Evolutionary conservation across 2,888 invertebrate genomes (phyloP).

Genomic region (Aromia moschata): DNA sequence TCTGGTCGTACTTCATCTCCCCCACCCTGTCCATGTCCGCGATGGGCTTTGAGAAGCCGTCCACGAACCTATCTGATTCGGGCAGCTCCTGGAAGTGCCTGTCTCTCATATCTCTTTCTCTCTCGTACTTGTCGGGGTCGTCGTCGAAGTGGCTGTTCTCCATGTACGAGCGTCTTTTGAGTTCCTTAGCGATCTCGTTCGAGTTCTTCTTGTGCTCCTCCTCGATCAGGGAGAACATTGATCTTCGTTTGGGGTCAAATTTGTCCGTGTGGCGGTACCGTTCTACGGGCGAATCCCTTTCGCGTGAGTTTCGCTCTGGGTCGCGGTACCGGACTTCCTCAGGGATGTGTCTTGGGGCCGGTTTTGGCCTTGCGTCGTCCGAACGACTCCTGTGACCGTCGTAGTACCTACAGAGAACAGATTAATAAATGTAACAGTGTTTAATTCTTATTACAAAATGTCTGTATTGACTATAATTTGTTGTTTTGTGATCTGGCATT

Average conservation of each 20-base stretch:
- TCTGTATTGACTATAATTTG: too few species aligned
- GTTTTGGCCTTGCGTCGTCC: constrained; percentile 51
- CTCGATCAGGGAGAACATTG: constrained; percentile 62
- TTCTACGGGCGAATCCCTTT: constrained; percentile 42
- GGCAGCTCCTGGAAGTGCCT: constrained; percentile 62
- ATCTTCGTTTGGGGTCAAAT: constrained; percentile 60
- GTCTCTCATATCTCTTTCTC: constrained; percentile 58
- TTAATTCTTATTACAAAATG: too few species aligned
- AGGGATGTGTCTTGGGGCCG: constrained; percentile 53
- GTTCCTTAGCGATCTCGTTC: constrained; percentile 63
- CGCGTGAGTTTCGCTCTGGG: constrained; percentile 43
- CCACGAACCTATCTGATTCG: constrained; percentile 52
- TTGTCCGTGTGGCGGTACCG: constrained; percentile 53
- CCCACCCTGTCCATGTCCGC: constrained; percentile 55
- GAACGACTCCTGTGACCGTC: constrained; percentile 42
- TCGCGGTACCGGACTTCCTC: constrained; percentile 53
- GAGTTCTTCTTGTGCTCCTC: constrained; percentile 63
- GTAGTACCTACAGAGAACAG: constrained; percentile 45
- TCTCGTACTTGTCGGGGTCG: constrained; percentile 44
- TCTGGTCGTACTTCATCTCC: constrained; percentile 50
- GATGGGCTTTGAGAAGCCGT: constrained; percentile 59
- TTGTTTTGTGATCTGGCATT: too few species aligned
- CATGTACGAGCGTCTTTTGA: constrained; percentile 63
- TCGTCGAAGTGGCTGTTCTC: constrained; percentile 53
- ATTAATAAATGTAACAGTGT: too few species aligned